These are phyloP conservation scores for Bombyx mandarina DNA, from an alignment of 1,140 invertebrate species.

Conservation along the genomic window DNA sequence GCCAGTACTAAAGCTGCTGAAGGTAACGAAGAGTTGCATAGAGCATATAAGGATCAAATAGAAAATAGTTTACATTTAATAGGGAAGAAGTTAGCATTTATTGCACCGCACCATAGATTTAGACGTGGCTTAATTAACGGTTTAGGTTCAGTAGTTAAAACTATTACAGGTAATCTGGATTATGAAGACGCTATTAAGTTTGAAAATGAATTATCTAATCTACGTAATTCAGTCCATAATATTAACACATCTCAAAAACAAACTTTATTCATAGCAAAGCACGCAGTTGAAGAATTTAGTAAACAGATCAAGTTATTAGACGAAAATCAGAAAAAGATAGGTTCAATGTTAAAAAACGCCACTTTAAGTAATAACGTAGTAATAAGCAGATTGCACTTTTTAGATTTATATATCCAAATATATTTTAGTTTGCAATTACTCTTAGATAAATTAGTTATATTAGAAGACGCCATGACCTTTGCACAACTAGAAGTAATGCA, in stretches of 20 bases:
- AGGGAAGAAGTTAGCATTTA: too few species aligned
- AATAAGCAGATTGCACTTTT: slow-evolving; percentile 2
- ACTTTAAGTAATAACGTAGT: not conserved
- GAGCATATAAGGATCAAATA: slow-evolving; percentile 18
- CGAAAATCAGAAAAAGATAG: slow-evolving; percentile 5
- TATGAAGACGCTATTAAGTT: slow-evolving; percentile 6
- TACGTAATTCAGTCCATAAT: slow-evolving; percentile 5
- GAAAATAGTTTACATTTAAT: slow-evolving; percentile 9
- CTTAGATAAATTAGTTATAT: slow-evolving; percentile 13
- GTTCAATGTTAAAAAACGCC: slow-evolving; percentile 6
- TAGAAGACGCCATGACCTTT: slow-evolving; percentile 22
- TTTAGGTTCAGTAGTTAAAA: slow-evolving; percentile 6
- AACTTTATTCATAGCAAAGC: slow-evolving; percentile 10
- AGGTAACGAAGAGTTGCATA: slow-evolving; percentile 18
- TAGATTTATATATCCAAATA: slow-evolving; percentile 11
- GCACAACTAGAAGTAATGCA: slow-evolving; percentile 14
- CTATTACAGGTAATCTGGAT: slow-evolving; percentile 9
- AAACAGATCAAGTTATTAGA: slow-evolving; percentile 3
- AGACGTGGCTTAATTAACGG: slow-evolving; percentile 7
- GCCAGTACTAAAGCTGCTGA: slow-evolving; percentile 13
- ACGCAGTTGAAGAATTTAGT: slow-evolving; percentile 12
- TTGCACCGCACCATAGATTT: too few species aligned
- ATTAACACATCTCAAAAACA: slow-evolving; percentile 9
- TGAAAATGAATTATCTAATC: slow-evolving; percentile 11
- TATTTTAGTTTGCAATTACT: slow-evolving; percentile 13